Evolutionary conservation across 1,140 invertebrate species (phyloP), one percentile per base, ranked within the genome.

Genomic region (Hesperophylax magnus): DNA sequence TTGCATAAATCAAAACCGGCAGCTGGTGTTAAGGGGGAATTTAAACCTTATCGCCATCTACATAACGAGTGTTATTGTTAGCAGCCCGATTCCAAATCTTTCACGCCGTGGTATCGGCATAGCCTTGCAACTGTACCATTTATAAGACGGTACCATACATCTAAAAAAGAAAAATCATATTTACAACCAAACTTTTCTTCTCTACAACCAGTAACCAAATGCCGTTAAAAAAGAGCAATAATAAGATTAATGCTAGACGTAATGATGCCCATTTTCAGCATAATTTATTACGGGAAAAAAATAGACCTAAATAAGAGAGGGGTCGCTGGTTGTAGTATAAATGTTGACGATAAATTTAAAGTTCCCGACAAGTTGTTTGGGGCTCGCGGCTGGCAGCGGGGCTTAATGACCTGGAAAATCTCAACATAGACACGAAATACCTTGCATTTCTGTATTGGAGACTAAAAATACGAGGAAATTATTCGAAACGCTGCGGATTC

Each of bases 301-400:
- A 69, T 39, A 39, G 65, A 31, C 17, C 65, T 0, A n/a, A 67
- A 67, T 27, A 39, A n/a, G 65, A 11, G 17, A n/a, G 31, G n/a
- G n/a, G 15, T 67, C 14, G 58, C 18, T 20, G 58, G 58, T 22
- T 20, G 58, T 22, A 24, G 24, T 22, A 61, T 24, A 61, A 61
- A 61, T 47, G 39, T 3, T 47, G 39, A 22, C 47, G 52, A 54
- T 72, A 72, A 72, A 72, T 72, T 72, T 17, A 24, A 72, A 72
- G 17, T 72, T 72, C 69, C 11, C 27, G 47, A 72, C 69, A 67
- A 67, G 63, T 72, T 54, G 47, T 27, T 72, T 39, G 17, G 39
- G 47, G 69, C 54, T 53, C 47, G 69, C 11, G 69, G 69, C 39
- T 39, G 11, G 65, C 7, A 7, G 8, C 65, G 7, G 47, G 47